phyloP scores from a whole-genome alignment of 2,888 invertebrate genomes.

The Hirudinaria manillensis region DNA sequence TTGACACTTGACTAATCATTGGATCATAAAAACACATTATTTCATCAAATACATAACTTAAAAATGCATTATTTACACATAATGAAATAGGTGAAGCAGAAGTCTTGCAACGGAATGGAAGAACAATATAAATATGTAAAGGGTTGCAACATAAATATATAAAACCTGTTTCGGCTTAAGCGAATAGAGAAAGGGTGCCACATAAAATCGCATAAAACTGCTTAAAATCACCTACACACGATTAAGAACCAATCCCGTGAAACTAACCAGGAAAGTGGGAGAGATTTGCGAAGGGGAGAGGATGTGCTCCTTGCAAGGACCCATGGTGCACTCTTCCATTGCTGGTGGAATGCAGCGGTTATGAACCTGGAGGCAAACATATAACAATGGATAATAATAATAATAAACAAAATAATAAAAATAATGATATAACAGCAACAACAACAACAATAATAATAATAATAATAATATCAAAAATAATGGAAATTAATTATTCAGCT shows the following conservation, averaged over 20 bases:
- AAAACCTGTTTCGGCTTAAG: too few species aligned
- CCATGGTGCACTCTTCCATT: slow-evolving; percentile 81
- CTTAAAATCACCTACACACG: background rate
- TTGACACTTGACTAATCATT: too few species aligned
- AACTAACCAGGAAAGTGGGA: slow-evolving; percentile 66
- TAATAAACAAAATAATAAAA: background rate
- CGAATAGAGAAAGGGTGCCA: too few species aligned
- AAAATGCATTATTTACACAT: too few species aligned
- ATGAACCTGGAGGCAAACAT: slow-evolving; percentile 67
- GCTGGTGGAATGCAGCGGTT: slow-evolving; percentile 88
- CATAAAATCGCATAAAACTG: background rate
- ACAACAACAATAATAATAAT: background rate
- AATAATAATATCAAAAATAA: background rate
- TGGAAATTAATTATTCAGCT: background rate
- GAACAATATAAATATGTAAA: too few species aligned
- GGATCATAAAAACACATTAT: too few species aligned
- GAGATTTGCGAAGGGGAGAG: slow-evolving; percentile 89
- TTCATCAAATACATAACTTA: too few species aligned
- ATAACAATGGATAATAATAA: background rate
- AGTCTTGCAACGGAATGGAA: too few species aligned
- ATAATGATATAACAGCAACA: background rate
- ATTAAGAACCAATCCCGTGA: background rate
- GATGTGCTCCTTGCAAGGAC: slow-evolving; percentile 78
- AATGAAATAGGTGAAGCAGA: too few species aligned
- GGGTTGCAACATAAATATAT: too few species aligned